Conservation (phyloP, 2,113 vertebrate species). For the Mustelus asterias region DNA sequence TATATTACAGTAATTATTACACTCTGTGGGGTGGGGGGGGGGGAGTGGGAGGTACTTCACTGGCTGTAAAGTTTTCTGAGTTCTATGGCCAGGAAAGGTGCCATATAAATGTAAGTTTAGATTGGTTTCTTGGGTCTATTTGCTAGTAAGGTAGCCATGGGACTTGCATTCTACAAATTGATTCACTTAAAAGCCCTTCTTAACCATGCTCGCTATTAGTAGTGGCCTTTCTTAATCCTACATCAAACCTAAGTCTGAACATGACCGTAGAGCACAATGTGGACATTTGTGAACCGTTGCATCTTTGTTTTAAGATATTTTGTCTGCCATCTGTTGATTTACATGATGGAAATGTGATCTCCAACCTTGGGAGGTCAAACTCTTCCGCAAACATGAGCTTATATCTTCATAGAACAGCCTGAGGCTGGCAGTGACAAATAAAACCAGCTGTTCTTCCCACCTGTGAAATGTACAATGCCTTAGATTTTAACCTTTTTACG, state of each 20-base stretch:
- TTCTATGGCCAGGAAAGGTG: not conserved
- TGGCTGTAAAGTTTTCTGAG: not conserved
- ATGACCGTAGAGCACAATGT: not conserved
- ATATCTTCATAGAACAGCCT: not conserved
- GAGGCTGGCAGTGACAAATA: not conserved
- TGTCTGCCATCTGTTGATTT: conserved; percentile 56
- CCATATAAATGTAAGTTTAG: not conserved
- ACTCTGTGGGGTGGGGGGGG: no score
- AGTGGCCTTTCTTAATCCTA: no score
- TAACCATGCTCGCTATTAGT: not conserved
- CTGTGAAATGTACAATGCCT: not conserved
- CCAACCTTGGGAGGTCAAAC: not conserved
- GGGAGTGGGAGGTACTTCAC: not conserved
- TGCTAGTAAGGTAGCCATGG: not conserved
- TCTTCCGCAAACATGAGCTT: not conserved
- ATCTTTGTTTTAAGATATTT: conserved; percentile 46
- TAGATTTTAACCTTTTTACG: not conserved
- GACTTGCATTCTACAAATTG: not conserved
- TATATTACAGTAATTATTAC: not conserved
- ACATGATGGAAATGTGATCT: conserved; percentile 50
- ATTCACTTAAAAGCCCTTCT: not conserved
- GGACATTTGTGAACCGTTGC: conserved; percentile 39
- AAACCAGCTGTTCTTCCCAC: conserved; percentile 7
- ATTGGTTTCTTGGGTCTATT: not conserved
- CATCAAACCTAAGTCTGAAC: not conserved